Base-by-base conservation (phyloP, 2,888 invertebrate genomes). In the Frankliniella fusca region DNA sequence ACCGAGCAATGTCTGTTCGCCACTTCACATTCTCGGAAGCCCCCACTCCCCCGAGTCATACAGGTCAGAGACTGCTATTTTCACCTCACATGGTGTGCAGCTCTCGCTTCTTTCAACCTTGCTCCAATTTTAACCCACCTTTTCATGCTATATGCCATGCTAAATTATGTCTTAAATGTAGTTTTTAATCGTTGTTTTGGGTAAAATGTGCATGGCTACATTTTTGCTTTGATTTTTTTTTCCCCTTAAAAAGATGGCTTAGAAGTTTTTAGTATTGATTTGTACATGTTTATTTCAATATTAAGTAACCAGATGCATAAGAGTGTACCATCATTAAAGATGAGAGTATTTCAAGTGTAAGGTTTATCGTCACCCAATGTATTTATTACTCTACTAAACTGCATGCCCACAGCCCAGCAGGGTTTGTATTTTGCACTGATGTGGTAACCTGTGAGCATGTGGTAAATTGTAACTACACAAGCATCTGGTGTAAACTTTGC, bases 1-100 rank as follows among this genome's bases (percentile, higher is more conserved):
- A n/a, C 70, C 70, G 70, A 70, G 70, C 70, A 70, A 70, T 70
- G 70, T 70, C 70, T n/a, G 70, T 70, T 23, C 70, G 70, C 70
- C 70, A 70, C 70, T 70, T 70, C 70, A 70, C 70, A 23, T 70
- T 70, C 23, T 70, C 70, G 23, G 70, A 70, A 70, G 70, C 70
- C 70, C 70, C 70, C 70, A 70, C 70, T 70, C 70, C 70, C 70
- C 70, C 70, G 70, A 70, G 70, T 70, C 70, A 70, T 70, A 70
- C 70, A 70, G 70, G 70, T 70, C 70, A 70, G 70, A 70, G 70
- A 70, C 70, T 70, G 70, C 54, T 54, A 15, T 54, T 54, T 20
- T 20, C 54, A 20, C 54, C 15, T 54, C 38, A 70, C 23, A 70
- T 23, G 23, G 70, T 70, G 70, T 70, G 70, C 70, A 70, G 70